phyloP scores from a whole-genome alignment of 2,888 invertebrate genomes.

The Patella caerulea region DNA sequence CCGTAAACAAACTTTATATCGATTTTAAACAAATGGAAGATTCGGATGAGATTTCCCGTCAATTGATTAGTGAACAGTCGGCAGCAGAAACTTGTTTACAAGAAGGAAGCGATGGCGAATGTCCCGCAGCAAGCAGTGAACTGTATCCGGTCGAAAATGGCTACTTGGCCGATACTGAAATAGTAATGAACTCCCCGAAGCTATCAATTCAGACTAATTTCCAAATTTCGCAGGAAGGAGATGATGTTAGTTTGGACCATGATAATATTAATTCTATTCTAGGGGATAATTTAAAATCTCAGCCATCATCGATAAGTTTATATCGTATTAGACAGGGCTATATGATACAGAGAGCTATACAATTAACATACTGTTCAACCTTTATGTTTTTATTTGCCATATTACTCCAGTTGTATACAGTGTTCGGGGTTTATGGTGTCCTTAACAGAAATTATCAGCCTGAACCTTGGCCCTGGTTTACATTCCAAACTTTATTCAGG shows the following conservation, averaged over 20 bases:
- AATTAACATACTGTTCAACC: constrained; percentile 75
- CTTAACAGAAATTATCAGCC: constrained; percentile 58
- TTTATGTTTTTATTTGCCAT: constrained; percentile 75
- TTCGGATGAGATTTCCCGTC: constrained; percentile 14
- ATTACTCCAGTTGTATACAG: constrained; percentile 73
- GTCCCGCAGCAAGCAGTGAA: neutral
- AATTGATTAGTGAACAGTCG: neutral
- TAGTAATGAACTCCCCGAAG: constrained; percentile 21
- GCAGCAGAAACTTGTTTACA: constrained; percentile 14
- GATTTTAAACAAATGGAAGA: neutral
- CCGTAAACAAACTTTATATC: neutral
- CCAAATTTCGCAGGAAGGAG: constrained; percentile 13
- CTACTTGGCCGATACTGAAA: constrained; percentile 56
- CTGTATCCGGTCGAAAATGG: constrained; percentile 39
- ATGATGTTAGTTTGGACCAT: constrained; percentile 18
- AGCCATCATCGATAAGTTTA: constrained; percentile 43
- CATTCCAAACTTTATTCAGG: constrained; percentile 73
- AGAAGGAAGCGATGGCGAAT: constrained; percentile 18
- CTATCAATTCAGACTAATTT: neutral
- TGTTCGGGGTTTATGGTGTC: constrained; percentile 75
- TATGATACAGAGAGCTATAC: constrained; percentile 74
- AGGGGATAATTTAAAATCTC: constrained; percentile 30
- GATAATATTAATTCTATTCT: constrained; percentile 18
- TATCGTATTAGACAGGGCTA: constrained; percentile 58
- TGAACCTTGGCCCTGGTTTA: constrained; percentile 76